Evolutionary conservation across 2,888 invertebrate species (phyloP).

Genomic region (Alitta virens): DNA sequence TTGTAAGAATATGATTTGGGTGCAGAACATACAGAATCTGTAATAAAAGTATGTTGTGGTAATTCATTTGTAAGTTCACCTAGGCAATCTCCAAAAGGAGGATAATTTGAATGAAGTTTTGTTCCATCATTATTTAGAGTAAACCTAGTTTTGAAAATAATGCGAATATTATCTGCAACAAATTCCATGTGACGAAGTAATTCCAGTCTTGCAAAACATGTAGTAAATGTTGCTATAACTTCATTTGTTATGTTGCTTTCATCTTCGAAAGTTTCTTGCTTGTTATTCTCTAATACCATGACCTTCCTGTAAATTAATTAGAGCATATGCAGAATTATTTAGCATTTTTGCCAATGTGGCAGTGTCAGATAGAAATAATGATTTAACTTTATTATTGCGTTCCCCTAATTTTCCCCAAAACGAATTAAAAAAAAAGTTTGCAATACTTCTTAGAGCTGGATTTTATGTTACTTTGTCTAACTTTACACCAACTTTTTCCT

Average conservation of each 20-base stretch:
- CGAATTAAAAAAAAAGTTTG: constrained; percentile 2
- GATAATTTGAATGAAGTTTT: too few relatives aligned
- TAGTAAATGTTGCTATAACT: constrained; percentile 3
- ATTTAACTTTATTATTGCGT: background rate
- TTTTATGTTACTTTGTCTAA: constrained; percentile 7
- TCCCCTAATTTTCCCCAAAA: constrained; percentile 28
- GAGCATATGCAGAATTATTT: background rate
- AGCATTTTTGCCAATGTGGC: background rate
- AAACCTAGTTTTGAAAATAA: background rate
- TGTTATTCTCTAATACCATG: background rate
- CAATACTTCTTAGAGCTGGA: background rate
- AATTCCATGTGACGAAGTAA: constrained; percentile 32
- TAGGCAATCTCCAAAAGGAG: background rate
- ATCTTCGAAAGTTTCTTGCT: background rate
- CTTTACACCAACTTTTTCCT: background rate
- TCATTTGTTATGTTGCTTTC: background rate
- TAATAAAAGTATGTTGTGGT: constrained; percentile 46
- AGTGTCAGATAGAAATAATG: background rate
- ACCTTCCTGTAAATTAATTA: background rate
- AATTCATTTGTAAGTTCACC: constrained; percentile 1
- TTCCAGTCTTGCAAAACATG: constrained; percentile 4
- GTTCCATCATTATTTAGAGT: background rate
- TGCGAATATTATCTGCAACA: constrained; percentile 21
- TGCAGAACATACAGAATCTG: constrained; percentile 48
- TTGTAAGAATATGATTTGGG: constrained; percentile 49